These are phyloP conservation scores for Meda fulgida DNA, from an alignment of 2,797 vertebrate species.

Conservation along the genomic window DNA sequence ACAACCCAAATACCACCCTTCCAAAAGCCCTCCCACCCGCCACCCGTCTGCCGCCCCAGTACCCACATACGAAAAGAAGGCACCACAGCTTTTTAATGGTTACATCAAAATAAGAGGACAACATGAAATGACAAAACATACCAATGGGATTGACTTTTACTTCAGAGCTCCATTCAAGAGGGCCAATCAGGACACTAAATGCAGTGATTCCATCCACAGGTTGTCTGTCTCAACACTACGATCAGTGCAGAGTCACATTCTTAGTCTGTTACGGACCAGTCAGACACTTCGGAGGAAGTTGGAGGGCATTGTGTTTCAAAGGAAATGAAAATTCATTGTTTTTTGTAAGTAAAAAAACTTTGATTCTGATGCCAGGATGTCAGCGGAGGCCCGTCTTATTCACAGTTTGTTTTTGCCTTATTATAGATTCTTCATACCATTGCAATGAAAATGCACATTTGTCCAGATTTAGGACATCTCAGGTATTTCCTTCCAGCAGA, in stretches of 20 bases:
- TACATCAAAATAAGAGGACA: constrained; percentile 74
- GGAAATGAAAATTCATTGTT: constrained; percentile 26
- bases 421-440: constrained; percentile 58
- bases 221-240: constrained; percentile 28
- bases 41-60: constrained; percentile 50
- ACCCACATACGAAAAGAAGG: constrained; percentile 85
- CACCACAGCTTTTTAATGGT: constrained; percentile 89
- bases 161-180: constrained; percentile 34
- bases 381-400: constrained; percentile 23
- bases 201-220: constrained; percentile 30
- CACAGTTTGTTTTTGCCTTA: constrained; percentile 4
- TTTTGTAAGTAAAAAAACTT: constrained; percentile 39
- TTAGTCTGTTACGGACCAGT: constrained; percentile 33
- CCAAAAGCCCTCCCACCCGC: constrained; percentile 39
- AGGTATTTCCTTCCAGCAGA: constrained; percentile 63
- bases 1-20: constrained; percentile 53
- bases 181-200: constrained; percentile 41
- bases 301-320: constrained; percentile 44
- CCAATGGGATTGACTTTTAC: constrained; percentile 22
- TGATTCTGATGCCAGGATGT: constrained; percentile 43
- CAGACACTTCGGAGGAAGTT: constrained; percentile 39
- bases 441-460: constrained; percentile 42
- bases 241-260: constrained; percentile 35
- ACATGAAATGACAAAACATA: constrained; percentile 70
- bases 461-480: constrained; percentile 65